Evolutionary conservation across 2,113 vertebrate genomes (phyloP), one percentile per base, ranked within the genome.

Genomic region (Sardina pilchardus): DNA sequence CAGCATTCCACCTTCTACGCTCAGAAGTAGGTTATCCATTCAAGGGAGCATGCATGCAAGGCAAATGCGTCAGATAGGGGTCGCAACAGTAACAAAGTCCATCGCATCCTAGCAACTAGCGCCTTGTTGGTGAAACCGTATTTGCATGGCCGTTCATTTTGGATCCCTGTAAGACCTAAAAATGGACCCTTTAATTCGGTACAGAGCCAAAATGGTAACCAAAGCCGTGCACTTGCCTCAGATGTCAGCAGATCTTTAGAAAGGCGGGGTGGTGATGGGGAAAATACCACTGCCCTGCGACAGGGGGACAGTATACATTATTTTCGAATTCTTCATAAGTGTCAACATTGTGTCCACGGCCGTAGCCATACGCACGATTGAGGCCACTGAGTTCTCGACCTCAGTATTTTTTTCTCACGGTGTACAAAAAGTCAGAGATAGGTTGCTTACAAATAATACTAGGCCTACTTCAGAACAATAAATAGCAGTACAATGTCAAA

Each of bases 21-120:
- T 42, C 44, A 67, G 47, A 59, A 83, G 36, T 39, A 59, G 47
- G 63, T 10, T 63, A 81, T 83, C 48, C 59, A 39, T 48, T 50
- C 71, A 81, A 4, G 45, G 16, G 48, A 83, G 39, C 59, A 21
- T 75, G 39, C 81, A 21, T 75, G 34, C 75, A 30, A 59, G n/a
- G n/a, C 75, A 48, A 24, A n/a, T 81, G 14, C 82, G 81, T 83
- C 89, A 85, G 91, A 90, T 82, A 93, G 94, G 89, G 92, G 94
- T 80, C 94, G 91, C 91, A 87, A 42, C 47, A 87, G 44, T 81
- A 85, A 75, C 83, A 39, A 47, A 82, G 81, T 88, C 86, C 81
- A 84, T 87, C 84, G 88, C 87, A 82, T 87, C 85, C 81, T 85
- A 84, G 83, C 80, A 71, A 88, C 89, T 84, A 86, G 48, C n/a